Conservation (phyloP, 1,140 invertebrate species). For the Drusus annulatus region DNA sequence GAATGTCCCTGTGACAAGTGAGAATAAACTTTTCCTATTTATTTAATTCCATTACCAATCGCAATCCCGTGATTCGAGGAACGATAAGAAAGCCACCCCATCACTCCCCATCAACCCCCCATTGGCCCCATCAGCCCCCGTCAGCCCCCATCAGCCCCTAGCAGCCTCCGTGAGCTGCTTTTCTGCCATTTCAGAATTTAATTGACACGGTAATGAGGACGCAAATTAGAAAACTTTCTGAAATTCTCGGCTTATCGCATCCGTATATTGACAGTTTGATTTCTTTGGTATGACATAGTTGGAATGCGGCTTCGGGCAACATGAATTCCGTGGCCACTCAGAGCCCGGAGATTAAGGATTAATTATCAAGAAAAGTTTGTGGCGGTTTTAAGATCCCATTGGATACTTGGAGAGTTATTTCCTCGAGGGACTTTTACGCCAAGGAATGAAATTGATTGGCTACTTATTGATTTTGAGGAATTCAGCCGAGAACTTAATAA, state of each 20-base stretch:
- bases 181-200: constrained; percentile 56
- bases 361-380: constrained; percentile 16
- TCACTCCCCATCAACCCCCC: not conserved
- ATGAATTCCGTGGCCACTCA: constrained; percentile 6
- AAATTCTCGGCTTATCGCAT: constrained; percentile 48
- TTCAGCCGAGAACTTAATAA: too few species aligned
- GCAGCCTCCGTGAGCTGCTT: not conserved
- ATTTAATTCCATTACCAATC: constrained; percentile 55
- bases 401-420: too few species aligned
- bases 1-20: constrained; percentile 42
- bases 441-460: too few species aligned
- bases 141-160: constrained; percentile 11
- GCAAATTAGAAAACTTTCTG: constrained; percentile 59
- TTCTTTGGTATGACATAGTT: constrained; percentile 36
- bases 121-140: not conserved
- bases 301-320: constrained; percentile 22
- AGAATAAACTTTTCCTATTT: constrained; percentile 59
- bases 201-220: constrained; percentile 59
- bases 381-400: not conserved
- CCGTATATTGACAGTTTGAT: constrained; percentile 56
- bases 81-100: constrained; percentile 42
- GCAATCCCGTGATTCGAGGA: constrained; percentile 41
- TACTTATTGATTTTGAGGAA: too few species aligned
- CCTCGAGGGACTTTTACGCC: too few species aligned
- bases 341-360: constrained; percentile 9